phyloP scores from a whole-genome alignment of 2,888 invertebrate species.

The Conops quadrifasciatus region DNA sequence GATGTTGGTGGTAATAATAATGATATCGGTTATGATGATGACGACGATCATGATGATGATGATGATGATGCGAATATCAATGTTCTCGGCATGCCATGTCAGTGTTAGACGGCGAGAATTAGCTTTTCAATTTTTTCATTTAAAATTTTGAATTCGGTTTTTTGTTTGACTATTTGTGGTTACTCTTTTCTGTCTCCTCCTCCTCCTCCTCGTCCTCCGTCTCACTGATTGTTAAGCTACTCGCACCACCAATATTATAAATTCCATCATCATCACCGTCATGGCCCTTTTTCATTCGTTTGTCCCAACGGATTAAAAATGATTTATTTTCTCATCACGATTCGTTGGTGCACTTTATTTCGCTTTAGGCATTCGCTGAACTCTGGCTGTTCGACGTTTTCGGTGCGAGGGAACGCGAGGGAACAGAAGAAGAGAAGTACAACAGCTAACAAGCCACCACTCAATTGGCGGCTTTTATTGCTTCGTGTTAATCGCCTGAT shows the following conservation, averaged over 20 bases:
- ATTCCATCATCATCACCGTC: too few species aligned
- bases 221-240: too few species aligned
- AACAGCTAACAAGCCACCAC: conserved; percentile 21
- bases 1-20: too few species aligned
- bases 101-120: too few species aligned
- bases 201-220: too few species aligned
- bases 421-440: not conserved
- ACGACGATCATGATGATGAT: not conserved
- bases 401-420: not conserved
- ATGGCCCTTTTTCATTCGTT: not conserved
- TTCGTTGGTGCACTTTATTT: not conserved
- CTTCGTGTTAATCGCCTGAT: conserved; percentile 27
- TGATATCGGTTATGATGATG: not conserved
- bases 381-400: not conserved
- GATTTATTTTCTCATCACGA: not conserved
- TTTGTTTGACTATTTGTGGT: too few species aligned
- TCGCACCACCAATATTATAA: too few species aligned
- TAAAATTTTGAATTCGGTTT: too few species aligned
- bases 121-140: too few species aligned
- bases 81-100: not conserved
- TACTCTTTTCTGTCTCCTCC: too few species aligned
- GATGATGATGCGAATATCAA: too few species aligned
- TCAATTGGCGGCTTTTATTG: conserved; percentile 21
- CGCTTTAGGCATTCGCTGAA: not conserved
- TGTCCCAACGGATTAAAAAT: not conserved